A percentile compares a stretch with the other conserved stretches of the same genome.
phyloP scores from a whole-genome alignment of 2,888 invertebrate genomes.

The Idaea aversata region DNA sequence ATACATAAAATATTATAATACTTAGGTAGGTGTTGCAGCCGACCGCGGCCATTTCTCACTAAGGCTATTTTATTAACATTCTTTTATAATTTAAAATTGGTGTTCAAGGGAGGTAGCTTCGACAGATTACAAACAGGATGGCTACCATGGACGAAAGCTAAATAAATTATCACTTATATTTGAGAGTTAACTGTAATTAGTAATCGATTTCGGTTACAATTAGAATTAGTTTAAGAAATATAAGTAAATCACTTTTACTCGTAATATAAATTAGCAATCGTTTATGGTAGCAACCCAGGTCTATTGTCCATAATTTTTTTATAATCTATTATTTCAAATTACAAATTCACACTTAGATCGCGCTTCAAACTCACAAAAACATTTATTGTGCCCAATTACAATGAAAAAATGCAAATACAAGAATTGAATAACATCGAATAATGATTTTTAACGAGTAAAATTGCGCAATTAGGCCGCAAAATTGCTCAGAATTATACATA shows the following conservation, averaged over 20 bases:
- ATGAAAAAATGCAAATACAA: not conserved
- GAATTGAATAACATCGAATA: not conserved
- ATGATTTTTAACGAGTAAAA: not conserved
- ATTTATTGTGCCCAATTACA: not conserved
- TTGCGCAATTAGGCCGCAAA: not conserved
- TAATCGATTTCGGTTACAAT: too few relatives aligned
- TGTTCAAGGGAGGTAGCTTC: not conserved
- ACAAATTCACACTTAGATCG: not conserved
- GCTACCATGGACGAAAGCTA: not conserved
- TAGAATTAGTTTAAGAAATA: too few relatives aligned
- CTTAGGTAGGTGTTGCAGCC: not conserved
- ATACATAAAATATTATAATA: not conserved
- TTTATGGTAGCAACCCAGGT: not conserved
- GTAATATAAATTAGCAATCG: not conserved
- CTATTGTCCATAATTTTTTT: not conserved
- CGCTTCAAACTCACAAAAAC: not conserved
- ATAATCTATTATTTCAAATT: not conserved
- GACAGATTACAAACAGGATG: not conserved
- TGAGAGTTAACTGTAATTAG: not conserved
- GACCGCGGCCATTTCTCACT: not conserved
- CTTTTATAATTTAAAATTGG: not conserved
- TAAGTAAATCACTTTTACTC: too few relatives aligned
- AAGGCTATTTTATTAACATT: not conserved
- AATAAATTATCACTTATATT: not conserved
- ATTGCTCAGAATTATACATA: not conserved